phyloP scores from a whole-genome alignment of 2,888 invertebrate genomes.

The Agelastica alni region DNA sequence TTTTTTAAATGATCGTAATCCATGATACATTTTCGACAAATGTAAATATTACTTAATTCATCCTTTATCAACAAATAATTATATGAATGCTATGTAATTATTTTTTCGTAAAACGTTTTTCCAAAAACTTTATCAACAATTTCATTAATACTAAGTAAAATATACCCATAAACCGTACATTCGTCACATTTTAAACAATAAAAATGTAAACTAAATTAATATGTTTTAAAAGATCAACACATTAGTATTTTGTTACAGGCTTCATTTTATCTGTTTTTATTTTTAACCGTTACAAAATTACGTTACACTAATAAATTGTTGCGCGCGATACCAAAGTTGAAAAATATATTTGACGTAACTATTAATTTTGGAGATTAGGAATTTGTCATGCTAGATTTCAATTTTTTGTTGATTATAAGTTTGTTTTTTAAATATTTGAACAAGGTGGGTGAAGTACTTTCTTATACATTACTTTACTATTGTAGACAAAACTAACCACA shows the following conservation, averaged over 20 bases:
- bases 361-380: conserved; percentile 2
- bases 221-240: neutral
- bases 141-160: too few species aligned
- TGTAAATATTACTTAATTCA: neutral
- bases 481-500: too few species aligned
- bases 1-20: too few species aligned
- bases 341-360: conserved; percentile 6
- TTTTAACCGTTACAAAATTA: conserved; percentile 2
- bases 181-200: conserved; percentile 2
- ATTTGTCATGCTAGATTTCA: neutral
- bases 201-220: neutral
- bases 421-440: too few species aligned
- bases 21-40: neutral
- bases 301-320: conserved; percentile 2
- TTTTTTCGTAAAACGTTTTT: neutral
- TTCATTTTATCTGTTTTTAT: conserved; percentile 2
- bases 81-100: neutral
- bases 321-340: conserved; percentile 3
- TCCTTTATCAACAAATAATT: neutral
- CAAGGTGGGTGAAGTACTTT: too few species aligned
- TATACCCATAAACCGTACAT: neutral
- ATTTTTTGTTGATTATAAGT: too few species aligned
- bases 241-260: neutral
- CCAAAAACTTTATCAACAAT: neutral
- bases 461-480: too few species aligned